Evolutionary conservation across 2,888 invertebrate species (phyloP), one percentile per base, ranked within the genome.

Genomic region (Mythimna vitellina): DNA sequence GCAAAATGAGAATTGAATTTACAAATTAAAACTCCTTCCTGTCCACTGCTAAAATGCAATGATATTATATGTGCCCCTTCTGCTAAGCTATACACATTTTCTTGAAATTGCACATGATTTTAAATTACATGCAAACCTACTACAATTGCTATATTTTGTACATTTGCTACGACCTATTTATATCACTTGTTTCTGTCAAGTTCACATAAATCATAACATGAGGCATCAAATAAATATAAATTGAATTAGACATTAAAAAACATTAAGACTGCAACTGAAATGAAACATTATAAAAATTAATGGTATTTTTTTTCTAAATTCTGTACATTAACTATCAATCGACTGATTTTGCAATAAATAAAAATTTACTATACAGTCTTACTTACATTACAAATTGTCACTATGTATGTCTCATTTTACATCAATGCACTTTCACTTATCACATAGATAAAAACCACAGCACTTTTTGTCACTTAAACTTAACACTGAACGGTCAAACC

Each of bases 361-460:
- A 95, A 46, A 93, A 93, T 94, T 94, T 91, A 92, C 93, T 94
- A 93, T 95, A 95, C 94, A 95, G 93, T 93, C 93, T 93, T 93
- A 94, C 94, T 91, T 94, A 94, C 86, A 93, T 91, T 94, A 94
- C 86, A 93, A 92, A 93, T 92, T 91, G 91, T 92, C 90, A 93
- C 89, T 90, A 89, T 82, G 87, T 84, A 91, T 89, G 90, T 92
- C 88, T 86, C 89, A 86, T 91, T 89, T 88, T 87, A 91, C 70
- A 90, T 91, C 89, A 88, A 92, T 92, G 94, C 93, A 91, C 90
- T 93, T 78, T 94, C 87, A 92, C 94, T 94, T 95, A 96, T 95
- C 95, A 95, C 95, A 92, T 94, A 93, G 94, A 94, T 93, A 93
- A 94, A 92, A 94, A 94, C 93, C 95, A 95, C 96, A 96, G 95